Conservation (phyloP, 2,797 vertebrate species). For the Etheostoma nigrum region DNA sequence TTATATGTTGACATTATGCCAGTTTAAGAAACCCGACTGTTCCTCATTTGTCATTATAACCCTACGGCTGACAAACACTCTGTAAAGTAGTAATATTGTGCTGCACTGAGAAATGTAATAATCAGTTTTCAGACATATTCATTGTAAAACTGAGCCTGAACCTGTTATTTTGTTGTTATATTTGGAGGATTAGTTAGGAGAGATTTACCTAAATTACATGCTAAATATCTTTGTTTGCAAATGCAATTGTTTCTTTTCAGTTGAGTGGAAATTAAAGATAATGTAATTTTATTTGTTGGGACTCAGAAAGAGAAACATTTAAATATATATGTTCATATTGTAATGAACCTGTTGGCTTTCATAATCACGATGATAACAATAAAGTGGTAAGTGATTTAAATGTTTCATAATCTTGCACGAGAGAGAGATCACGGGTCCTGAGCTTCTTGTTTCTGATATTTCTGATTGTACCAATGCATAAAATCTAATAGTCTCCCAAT, state of each 20-base stretch:
- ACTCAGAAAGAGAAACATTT: not conserved
- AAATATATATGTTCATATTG: not conserved
- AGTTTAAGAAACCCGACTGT: not conserved
- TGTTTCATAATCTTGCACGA: not conserved
- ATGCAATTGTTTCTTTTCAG: constrained; percentile 9
- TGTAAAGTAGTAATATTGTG: not conserved
- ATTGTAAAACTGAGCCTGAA: not conserved
- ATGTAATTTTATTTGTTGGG: not conserved
- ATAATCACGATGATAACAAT: not conserved
- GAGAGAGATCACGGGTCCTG: not conserved
- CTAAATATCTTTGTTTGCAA: not conserved
- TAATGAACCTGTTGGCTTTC: not conserved
- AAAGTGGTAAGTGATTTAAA: not conserved
- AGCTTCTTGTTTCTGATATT: constrained; percentile 10
- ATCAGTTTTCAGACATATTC: not conserved
- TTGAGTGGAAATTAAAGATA: not conserved
- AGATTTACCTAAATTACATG: not conserved
- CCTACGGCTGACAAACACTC: not conserved
- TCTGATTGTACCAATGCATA: constrained; percentile 47
- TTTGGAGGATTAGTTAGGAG: not conserved
- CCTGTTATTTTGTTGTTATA: not conserved
- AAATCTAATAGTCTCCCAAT: constrained; percentile 63
- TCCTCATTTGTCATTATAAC: not conserved
- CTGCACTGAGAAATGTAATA: not conserved
- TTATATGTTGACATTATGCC: not conserved